These are phyloP conservation scores for Megastigmus dorsalis DNA, from an alignment of 2,888 invertebrate genomes.

Conservation along the genomic window DNA sequence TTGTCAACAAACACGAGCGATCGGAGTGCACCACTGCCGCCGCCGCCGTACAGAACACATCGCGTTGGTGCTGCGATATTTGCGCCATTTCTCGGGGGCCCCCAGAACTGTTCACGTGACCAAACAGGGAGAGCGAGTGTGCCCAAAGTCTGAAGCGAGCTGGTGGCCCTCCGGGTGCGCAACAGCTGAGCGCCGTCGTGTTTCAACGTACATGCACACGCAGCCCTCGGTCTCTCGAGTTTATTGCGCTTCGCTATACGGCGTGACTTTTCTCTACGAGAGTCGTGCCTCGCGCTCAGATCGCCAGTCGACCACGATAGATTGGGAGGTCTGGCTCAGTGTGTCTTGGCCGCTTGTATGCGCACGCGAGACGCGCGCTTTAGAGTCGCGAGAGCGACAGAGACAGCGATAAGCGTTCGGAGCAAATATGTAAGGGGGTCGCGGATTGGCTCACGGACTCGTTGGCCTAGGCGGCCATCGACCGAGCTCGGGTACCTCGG, in stretches of 20 bases:
- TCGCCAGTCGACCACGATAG: background rate
- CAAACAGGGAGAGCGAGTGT: constrained; percentile 66
- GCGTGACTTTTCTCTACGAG: too few species aligned
- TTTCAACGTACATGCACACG: too few species aligned
- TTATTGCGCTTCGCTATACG: too few species aligned
- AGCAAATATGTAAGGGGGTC: constrained; percentile 2
- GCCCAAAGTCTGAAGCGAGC: background rate
- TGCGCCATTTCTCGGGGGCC: constrained; percentile 78
- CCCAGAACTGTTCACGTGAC: constrained; percentile 76
- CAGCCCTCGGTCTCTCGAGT: too few species aligned
- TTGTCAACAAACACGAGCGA: constrained; percentile 88
- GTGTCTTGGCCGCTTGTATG: background rate
- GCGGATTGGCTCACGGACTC: constrained; percentile 20
- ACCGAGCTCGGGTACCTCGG: background rate
- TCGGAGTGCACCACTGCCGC: background rate
- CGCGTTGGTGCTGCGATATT: constrained; percentile 76
- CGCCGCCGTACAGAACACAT: background rate
- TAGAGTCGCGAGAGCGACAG: background rate
- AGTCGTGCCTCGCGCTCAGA: too few species aligned
- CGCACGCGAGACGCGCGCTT: constrained; percentile 34
- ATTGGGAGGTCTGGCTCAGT: background rate
- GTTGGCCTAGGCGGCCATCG: background rate
- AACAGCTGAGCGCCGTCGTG: constrained; percentile 41
- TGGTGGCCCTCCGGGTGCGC: background rate
- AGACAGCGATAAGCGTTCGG: background rate